Conservation (phyloP, 2,113 vertebrate genomes). For the Indicator indicator region DNA sequence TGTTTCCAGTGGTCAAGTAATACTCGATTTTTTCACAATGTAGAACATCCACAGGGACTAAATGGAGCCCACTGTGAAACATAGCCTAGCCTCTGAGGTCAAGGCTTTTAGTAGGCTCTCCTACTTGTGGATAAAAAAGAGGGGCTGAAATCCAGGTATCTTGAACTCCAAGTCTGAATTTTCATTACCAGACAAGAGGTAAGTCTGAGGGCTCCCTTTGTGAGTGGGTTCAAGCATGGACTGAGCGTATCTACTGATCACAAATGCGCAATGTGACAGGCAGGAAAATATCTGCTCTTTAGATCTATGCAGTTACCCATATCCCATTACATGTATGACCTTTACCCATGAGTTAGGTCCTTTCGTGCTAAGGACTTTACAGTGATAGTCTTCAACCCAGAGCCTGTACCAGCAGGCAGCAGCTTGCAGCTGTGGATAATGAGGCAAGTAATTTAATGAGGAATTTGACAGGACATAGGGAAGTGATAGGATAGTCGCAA, state of each 20-base stretch:
- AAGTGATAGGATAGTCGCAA: background rate
- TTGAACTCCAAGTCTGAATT: background rate
- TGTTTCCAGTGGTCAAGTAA: background rate
- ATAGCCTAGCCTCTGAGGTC: background rate
- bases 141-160: background rate
- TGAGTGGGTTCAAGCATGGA: background rate
- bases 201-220: background rate
- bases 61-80: background rate
- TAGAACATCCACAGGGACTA: background rate
- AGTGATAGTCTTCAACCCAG: background rate
- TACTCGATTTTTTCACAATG: background rate
- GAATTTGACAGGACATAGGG: background rate
- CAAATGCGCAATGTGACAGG: background rate
- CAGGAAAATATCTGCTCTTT: background rate
- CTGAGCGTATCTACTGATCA: background rate
- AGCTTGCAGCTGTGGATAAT: too few relatives aligned
- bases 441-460: background rate
- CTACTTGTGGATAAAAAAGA: background rate
- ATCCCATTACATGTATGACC: background rate
- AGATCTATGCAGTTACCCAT: background rate
- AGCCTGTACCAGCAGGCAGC: background rate
- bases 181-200: background rate
- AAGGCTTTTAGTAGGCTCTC: background rate
- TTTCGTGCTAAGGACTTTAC: background rate
- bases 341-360: background rate